Evolutionary conservation across 1,140 invertebrate species (phyloP), one percentile per base, ranked within the genome.

Genomic region (Drosophila mayri): DNA sequence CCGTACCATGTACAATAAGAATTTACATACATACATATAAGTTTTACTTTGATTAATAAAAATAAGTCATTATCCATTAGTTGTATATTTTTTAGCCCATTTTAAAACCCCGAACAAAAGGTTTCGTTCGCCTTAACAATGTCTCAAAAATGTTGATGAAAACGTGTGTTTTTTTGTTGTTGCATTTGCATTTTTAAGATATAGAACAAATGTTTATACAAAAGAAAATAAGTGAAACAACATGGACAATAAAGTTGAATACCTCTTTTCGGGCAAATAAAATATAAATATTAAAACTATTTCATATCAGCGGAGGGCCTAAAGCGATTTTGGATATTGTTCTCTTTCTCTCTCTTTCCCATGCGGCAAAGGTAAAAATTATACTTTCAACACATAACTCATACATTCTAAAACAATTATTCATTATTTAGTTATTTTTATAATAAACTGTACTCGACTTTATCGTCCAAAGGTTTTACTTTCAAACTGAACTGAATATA

Each of bases 1-100:
- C 52, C 52, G 52, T 54, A 54, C 52, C 52, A 54, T 54, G 52
- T 54, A 54, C 52, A 54, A 54, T 54, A 54, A 54, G 52, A 54
- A 54, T 54, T 54, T 54, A 54, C 52, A 54, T 54, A 54, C 52
- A 54, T 54, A 54, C 52, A 54, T 54, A 54, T 54, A 54, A 54
- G 52, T 54, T 54, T 54, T 54, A 54, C 52, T 54, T 54, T 54
- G 52, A 54, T 54, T 54, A 54, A 54, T 54, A 54, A 54, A 54
- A 54, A 54, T 54, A 54, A n/a, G 52, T 54, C 52, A 37, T 54
- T 54, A 54, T 54, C 14, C 20, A 10, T 22, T 54, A 22, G 52
- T 54, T 54, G 52, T 38, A 54, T 54, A n/a, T 38, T n/a, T 38
- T 54, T n/a, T 25, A 25, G 52, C 52, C 52, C 52, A 1, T 38